Evolutionary conservation across 2,113 vertebrate species (phyloP).

Genomic region (Hypanus sabinus): DNA sequence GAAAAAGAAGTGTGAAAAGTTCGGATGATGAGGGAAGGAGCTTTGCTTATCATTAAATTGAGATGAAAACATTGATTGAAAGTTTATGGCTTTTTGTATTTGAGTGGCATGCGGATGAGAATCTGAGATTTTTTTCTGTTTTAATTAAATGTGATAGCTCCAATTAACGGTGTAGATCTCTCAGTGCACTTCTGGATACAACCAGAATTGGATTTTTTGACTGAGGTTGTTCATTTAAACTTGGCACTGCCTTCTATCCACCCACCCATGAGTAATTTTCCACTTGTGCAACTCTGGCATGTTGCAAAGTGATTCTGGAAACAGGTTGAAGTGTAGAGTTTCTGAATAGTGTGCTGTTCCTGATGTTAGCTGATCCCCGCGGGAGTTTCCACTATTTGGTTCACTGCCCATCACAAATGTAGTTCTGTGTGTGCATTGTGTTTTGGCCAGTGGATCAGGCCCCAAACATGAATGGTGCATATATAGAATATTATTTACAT

Average conservation of each 20-base stretch:
- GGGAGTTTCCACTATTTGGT: neutral
- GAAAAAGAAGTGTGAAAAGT: neutral
- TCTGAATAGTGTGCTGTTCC: constrained; percentile 24
- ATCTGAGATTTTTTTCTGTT: neutral
- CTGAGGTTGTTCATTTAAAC: neutral
- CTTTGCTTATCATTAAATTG: neutral
- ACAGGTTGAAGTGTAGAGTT: constrained; percentile 14
- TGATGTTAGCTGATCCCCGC: constrained; percentile 5
- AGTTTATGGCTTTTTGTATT: neutral
- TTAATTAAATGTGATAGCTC: neutral
- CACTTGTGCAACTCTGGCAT: constrained; percentile 25
- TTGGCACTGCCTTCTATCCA: constrained; percentile 9
- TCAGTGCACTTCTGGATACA: neutral
- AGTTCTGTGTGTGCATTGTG: neutral
- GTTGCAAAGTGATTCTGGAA: constrained; percentile 27
- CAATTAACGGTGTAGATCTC: neutral
- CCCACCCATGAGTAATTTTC: constrained; percentile 34
- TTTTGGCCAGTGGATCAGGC: neutral
- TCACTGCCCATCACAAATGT: neutral
- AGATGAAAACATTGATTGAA: neutral
- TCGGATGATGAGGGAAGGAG: neutral
- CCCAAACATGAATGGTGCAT: constrained; percentile 2
- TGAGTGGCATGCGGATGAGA: neutral
- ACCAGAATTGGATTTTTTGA: constrained; percentile 17
- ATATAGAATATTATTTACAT: neutral